These are phyloP conservation scores for Ciconia nigra DNA, from an alignment of 2,797 vertebrate species.

Conservation along the genomic window DNA sequence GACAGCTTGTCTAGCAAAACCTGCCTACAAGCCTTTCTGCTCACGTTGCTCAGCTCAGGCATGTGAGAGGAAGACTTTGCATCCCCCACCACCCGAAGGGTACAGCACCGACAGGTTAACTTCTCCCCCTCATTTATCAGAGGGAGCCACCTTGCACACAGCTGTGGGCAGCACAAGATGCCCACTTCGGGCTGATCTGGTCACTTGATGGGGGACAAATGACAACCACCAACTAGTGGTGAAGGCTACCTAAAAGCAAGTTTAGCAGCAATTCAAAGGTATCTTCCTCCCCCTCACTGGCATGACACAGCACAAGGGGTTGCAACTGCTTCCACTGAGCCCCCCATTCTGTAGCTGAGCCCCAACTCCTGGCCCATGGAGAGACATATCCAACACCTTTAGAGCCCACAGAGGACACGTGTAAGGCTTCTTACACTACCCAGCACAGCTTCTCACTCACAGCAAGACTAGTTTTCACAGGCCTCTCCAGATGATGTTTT, in stretches of 20 bases:
- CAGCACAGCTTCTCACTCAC: neutral
- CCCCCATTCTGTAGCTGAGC: neutral
- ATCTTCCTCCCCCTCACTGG: neutral
- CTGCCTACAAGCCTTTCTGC: neutral
- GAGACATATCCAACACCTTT: neutral
- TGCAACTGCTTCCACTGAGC: neutral
- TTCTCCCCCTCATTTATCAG: neutral
- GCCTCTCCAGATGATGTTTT: neutral
- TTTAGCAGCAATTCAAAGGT: neutral
- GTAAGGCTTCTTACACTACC: neutral
- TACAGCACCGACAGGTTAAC: neutral
- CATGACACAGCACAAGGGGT: neutral
- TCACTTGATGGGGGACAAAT: neutral
- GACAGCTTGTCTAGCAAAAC: neutral
- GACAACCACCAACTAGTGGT: neutral
- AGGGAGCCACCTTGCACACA: neutral
- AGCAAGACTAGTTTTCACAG: neutral
- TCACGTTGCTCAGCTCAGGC: neutral
- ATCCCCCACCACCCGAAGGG: neutral
- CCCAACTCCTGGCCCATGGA: neutral
- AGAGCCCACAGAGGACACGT: rapidly evolving
- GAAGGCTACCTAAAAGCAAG: neutral
- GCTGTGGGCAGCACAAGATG: neutral
- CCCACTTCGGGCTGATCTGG: neutral
- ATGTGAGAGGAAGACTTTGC: neutral